These are phyloP conservation scores for Trachythela sp. DNA, from an alignment of 64 coral and sea anemone genomes.

Conservation along the genomic window DNA sequence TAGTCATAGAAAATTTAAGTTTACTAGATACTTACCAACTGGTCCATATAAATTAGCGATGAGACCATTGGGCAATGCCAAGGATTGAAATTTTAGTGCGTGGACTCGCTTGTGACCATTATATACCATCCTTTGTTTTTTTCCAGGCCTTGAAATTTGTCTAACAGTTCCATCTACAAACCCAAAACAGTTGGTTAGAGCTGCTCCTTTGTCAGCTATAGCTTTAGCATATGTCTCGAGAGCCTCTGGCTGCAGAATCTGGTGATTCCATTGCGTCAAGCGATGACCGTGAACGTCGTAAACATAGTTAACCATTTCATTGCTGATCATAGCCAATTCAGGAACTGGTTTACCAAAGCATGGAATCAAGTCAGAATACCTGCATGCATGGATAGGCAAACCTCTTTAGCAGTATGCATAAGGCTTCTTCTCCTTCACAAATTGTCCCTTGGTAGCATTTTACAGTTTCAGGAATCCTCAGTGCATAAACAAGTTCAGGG, in stretches of 20 bases:
- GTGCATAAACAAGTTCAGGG: background rate
- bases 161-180: conserved; percentile 24
- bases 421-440: background rate
- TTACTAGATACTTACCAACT: background rate
- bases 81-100: conserved; percentile 5
- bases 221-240: conserved; percentile 3
- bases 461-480: conserved; percentile 17
- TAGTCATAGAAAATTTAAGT: background rate
- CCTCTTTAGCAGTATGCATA: conserved; percentile 17
- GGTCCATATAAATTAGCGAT: conserved; percentile 14
- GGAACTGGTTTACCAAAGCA: conserved; percentile 26
- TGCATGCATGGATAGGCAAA: conserved; percentile 26
- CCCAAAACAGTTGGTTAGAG: conserved; percentile 36
- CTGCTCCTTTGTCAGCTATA: conserved; percentile 23
- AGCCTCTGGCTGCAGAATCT: background rate
- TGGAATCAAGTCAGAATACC: conserved; percentile 7
- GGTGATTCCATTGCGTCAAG: conserved; percentile 3
- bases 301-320: background rate
- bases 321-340: conserved; percentile 20
- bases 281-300: conserved; percentile 14
- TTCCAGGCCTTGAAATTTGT: background rate
- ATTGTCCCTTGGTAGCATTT: background rate
- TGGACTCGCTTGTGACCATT: conserved; percentile 32
- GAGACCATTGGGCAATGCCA: conserved; percentile 31
- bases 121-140: background rate